These are phyloP conservation scores for Ispidina picta DNA, from an alignment of 2,797 vertebrate genomes.

Conservation along the genomic window DNA sequence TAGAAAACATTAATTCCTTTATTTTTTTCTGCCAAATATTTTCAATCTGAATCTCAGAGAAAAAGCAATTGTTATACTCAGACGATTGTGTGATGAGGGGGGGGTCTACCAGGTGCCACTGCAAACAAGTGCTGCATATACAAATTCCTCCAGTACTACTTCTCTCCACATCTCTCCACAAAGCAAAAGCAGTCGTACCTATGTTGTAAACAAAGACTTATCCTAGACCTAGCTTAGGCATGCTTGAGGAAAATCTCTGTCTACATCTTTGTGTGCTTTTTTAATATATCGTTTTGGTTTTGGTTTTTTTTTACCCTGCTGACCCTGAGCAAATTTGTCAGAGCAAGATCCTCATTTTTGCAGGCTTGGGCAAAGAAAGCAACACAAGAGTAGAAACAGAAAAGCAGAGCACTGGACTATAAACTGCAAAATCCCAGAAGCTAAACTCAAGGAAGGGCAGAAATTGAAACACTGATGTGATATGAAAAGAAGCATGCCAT, in stretches of 20 bases:
- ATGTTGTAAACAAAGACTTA: neutral
- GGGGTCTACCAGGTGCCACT: neutral
- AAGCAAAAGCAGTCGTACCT: neutral
- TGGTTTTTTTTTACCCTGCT: neutral
- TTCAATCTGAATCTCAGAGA: slow-evolving; percentile 2
- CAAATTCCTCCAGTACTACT: neutral
- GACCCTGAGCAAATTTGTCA: slow-evolving; percentile 32
- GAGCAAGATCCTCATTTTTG: slow-evolving; percentile 22
- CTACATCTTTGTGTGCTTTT: neutral
- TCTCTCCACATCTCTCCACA: neutral
- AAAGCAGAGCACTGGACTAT: slow-evolving; percentile 6
- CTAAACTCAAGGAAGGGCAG: neutral
- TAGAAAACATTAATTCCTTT: slow-evolving; percentile 19
- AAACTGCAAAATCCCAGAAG: slow-evolving; percentile 36
- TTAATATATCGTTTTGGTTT: neutral
- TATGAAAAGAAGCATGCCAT: neutral
- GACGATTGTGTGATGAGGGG: neutral
- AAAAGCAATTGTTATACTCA: slow-evolving; percentile 30
- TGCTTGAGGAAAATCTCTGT: neutral
- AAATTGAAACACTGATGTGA: neutral
- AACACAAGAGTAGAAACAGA: neutral
- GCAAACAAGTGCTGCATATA: neutral
- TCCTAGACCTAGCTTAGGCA: neutral
- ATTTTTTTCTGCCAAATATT: slow-evolving; percentile 22
- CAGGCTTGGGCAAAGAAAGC: neutral